These are phyloP conservation scores for Oenanthe melanoleuca DNA, from an alignment of 2,113 vertebrate species.

Conservation along the genomic window DNA sequence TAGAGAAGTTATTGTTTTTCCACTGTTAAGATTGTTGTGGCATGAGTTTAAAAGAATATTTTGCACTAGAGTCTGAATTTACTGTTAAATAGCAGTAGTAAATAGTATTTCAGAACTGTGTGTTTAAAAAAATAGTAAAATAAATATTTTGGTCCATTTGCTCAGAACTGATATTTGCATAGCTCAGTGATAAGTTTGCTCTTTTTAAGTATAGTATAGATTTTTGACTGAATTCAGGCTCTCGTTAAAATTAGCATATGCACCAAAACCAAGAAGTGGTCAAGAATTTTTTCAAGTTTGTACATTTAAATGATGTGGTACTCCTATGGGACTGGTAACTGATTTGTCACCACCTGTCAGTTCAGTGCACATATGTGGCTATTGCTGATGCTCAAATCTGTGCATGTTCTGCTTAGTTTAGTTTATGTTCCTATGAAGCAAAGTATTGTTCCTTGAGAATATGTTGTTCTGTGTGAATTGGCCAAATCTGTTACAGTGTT, in stretches of 20 bases:
- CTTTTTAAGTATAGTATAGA: background rate
- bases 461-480: background rate
- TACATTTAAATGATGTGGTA: background rate
- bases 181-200: background rate
- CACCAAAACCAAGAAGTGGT: background rate
- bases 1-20: background rate
- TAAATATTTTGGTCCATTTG: background rate
- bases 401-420: background rate
- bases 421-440: background rate
- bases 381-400: background rate
- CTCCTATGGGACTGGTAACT: background rate
- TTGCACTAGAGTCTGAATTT: background rate
- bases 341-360: background rate
- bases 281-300: background rate
- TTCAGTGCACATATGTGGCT: background rate
- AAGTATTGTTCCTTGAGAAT: background rate
- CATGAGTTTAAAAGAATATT: background rate
- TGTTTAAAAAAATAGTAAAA: background rate
- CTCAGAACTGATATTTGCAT: background rate
- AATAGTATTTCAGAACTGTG: background rate
- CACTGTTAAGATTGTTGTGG: background rate
- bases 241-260: background rate
- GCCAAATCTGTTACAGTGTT: background rate
- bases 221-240: background rate
- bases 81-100: background rate